These are phyloP conservation scores for Odontomyia ornata DNA, from an alignment of 2,888 invertebrate genomes.

Conservation along the genomic window DNA sequence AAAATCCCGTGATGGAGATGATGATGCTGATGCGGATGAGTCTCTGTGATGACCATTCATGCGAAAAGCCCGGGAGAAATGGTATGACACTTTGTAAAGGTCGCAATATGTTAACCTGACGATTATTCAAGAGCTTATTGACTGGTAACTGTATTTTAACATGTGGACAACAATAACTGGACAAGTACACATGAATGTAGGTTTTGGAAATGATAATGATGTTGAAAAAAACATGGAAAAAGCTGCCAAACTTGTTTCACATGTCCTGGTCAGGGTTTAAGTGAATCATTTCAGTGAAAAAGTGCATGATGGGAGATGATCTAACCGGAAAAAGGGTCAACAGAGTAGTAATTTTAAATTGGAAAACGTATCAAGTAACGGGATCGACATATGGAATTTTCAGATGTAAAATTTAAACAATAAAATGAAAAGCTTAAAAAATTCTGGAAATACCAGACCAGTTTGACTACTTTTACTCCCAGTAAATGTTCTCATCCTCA, in stretches of 20 bases:
- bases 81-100: slow-evolving; percentile 36
- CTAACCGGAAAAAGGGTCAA: slow-evolving; percentile 20
- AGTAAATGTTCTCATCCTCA: too few species aligned
- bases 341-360: too few species aligned
- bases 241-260: slow-evolving; percentile 30
- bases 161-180: background rate
- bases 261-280: background rate
- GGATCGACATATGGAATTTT: too few species aligned
- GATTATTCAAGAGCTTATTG: background rate
- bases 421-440: too few species aligned
- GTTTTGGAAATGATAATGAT: background rate
- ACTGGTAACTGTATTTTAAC: background rate
- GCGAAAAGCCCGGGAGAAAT: slow-evolving; percentile 32
- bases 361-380: too few species aligned
- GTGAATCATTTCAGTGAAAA: background rate
- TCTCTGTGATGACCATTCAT: background rate
- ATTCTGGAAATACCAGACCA: too few species aligned
- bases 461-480: too few species aligned
- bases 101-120: slow-evolving; percentile 23
- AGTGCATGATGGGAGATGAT: background rate
- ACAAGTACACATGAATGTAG: background rate
- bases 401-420: too few species aligned
- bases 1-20: background rate
- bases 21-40: too few species aligned
- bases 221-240: background rate